Base-by-base conservation (phyloP, 2,797 vertebrate genomes). In the Lepilemur septentrionalis region DNA sequence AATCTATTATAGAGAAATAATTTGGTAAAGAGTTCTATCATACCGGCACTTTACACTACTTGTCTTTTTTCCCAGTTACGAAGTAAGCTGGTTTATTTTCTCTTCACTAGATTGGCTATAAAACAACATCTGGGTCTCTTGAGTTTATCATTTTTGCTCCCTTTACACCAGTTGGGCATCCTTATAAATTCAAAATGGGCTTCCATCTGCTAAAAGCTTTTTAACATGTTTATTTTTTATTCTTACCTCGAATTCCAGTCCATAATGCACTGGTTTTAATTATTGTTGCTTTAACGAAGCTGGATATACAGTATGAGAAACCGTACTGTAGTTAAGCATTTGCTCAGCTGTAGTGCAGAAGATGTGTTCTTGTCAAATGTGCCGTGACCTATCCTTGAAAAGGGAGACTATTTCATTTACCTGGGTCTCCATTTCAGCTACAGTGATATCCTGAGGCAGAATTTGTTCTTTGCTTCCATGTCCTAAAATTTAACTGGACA, bases 91-190 rank as follows among this genome's bases (percentile, higher is more conserved):
- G 43, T 15, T 83, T 97, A 92, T 1, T 96, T 97, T 88, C 84
- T 65, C 69, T 76, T 72, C 86, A 91, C 76, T 96, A 96, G 76
- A 93, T 94, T 91, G 93, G 73, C 78, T 72, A 46, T 97, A 88
- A 96, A 97, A 96, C 67, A 96, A 97, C 78, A 96, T 95, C 94
- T 97, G 95, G 80, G 92, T 92, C 87, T 89, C 94, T 89, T 80
- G 70, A 97, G 89, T 97, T 98, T 96, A 93, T 98, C 61, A 91
- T 95, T 97, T 98, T 97, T 91, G 32, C 80, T 95, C 67, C 57
- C 84, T 78, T 89, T 94, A 3, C 0, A 35, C 4, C 73, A 17
- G 7, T 83, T 96, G 86, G 92, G 70, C 35, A 96, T 89, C 91
- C 48, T 59, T 57, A 83, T 32, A 92, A 96, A 98, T 91, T 93